Conservation (phyloP, 2,797 vertebrate genomes). For the Kryptopterus vitreolus region DNA sequence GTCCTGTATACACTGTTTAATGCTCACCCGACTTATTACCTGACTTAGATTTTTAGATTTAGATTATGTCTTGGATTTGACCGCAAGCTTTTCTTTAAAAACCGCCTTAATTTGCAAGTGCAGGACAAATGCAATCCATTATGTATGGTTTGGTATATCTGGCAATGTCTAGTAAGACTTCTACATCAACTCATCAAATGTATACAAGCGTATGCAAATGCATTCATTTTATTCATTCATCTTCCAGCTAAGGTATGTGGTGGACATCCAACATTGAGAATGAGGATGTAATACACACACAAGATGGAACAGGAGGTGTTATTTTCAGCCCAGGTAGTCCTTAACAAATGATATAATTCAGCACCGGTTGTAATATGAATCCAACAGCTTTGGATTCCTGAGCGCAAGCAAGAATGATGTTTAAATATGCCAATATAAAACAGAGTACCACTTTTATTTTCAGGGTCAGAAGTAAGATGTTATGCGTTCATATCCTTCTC, state of each 20-base stretch:
- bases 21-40: too few species aligned
- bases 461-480: neutral
- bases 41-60: too few species aligned
- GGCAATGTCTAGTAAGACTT: neutral
- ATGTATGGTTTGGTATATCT: neutral
- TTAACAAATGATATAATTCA: neutral
- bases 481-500: neutral
- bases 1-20: too few species aligned
- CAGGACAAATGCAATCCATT: neutral
- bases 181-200: too few species aligned
- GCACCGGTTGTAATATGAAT: neutral
- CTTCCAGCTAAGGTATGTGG: neutral
- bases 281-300: neutral
- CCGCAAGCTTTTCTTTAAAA: too few species aligned
- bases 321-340: neutral
- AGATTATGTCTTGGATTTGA: too few species aligned
- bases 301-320: neutral
- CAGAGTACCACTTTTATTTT: neutral
- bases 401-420: neutral
- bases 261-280: neutral
- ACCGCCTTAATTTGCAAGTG: too few species aligned
- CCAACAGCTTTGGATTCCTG: neutral
- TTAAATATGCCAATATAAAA: neutral
- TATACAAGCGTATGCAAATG: neutral
- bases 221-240: neutral